These are phyloP conservation scores for Anarhynchus alexandrinus DNA, from an alignment of 2,113 vertebrate species.

Conservation along the genomic window DNA sequence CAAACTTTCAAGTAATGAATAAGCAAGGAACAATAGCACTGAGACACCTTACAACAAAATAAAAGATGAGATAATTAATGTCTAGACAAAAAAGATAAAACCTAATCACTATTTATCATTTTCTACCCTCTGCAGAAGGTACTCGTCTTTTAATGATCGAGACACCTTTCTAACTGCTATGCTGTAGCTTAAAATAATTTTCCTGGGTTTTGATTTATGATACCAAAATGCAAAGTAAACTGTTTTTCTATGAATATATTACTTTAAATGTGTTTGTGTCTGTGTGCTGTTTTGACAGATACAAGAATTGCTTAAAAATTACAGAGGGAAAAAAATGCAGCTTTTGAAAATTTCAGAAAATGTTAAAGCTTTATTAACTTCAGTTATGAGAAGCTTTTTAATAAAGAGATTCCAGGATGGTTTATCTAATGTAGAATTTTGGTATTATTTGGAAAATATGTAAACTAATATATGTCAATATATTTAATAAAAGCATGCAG, in stretches of 20 bases:
- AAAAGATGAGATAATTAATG: not conserved
- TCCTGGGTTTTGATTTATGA: not conserved
- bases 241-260: not conserved
- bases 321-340: not conserved
- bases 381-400: not conserved
- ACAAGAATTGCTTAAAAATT: not conserved
- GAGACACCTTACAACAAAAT: not conserved
- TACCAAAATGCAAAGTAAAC: not conserved
- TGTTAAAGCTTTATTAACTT: not conserved
- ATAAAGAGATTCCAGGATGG: not conserved
- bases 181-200: not conserved
- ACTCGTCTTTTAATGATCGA: not conserved
- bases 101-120: not conserved
- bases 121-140: not conserved
- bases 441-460: not conserved
- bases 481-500: not conserved
- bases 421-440: not conserved
- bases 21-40: not conserved
- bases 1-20: not conserved
- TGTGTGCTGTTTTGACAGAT: not conserved
- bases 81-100: not conserved
- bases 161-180: not conserved
- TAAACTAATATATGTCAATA: not conserved
- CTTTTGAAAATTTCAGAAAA: not conserved
- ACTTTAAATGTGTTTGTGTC: not conserved